Conservation (phyloP, 2,888 invertebrate genomes). For the Dorcus hopei region DNA sequence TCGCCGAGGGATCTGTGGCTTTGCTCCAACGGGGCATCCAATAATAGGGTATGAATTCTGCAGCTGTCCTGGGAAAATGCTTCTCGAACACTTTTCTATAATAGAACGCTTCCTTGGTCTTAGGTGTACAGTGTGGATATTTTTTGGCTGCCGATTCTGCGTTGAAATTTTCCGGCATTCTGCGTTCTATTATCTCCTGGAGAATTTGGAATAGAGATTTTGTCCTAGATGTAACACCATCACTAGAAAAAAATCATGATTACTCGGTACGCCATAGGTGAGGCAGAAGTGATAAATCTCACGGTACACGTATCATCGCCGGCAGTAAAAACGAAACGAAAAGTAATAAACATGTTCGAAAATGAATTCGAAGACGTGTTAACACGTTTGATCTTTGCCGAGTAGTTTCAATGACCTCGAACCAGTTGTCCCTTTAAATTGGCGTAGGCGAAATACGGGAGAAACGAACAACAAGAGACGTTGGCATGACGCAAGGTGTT, state of each 20-base stretch:
- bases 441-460: no score
- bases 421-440: no score
- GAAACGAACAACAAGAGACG: no score
- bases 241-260: constrained; percentile 50
- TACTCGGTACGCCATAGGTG: no score
- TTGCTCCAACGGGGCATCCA: constrained; percentile 80
- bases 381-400: no score
- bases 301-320: no score
- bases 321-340: no score
- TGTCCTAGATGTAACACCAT: constrained; percentile 71
- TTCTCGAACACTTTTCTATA: constrained; percentile 70
- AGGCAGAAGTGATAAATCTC: no score
- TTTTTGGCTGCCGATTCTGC: constrained; percentile 49
- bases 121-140: constrained; percentile 71
- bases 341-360: no score
- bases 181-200: constrained; percentile 66
- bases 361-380: no score
- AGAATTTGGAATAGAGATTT: constrained; percentile 69
- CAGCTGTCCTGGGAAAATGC: constrained; percentile 56
- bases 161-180: constrained; percentile 59
- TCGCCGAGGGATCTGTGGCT: constrained; percentile 70
- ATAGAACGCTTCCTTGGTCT: constrained; percentile 73
- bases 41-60: constrained; percentile 66
- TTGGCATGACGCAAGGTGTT: no score
- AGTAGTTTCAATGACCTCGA: no score